Conservation (phyloP, 2,888 invertebrate species). For the Trypoxylon attenuatum region DNA sequence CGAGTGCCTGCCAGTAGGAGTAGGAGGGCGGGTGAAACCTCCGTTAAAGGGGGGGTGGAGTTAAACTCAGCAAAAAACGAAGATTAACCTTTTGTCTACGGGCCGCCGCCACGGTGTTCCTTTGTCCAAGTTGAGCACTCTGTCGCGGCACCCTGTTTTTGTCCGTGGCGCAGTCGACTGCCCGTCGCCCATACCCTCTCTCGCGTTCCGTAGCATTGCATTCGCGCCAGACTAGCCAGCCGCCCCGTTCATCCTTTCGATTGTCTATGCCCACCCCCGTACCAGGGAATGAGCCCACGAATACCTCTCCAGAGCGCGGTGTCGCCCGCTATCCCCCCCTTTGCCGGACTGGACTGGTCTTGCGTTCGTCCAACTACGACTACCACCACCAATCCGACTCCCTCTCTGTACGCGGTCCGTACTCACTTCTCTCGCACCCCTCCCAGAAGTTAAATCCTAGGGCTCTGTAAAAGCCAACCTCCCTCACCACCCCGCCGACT, state of each 20-base stretch:
- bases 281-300: conserved; percentile 18
- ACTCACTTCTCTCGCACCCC: conserved; percentile 6
- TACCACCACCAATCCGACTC: neutral
- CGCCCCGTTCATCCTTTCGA: conserved; percentile 42
- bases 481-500: conserved; percentile 5
- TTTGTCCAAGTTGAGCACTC: conserved; percentile 70
- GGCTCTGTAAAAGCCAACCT: conserved; percentile 42
- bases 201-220: conserved; percentile 4
- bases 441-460: conserved; percentile 63
- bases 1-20: neutral
- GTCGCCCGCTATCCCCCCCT: conserved; percentile 15
- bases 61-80: conserved; percentile 65
- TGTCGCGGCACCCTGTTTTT: conserved; percentile 72
- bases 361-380: conserved; percentile 19
- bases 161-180: conserved; percentile 47
- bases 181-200: conserved; percentile 11
- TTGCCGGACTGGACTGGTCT: conserved; percentile 20
- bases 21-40: conserved; percentile 7
- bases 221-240: conserved; percentile 27
- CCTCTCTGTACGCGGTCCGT: neutral
- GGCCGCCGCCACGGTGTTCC: conserved; percentile 62
- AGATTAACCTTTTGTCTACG: conserved; percentile 73
- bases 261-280: conserved; percentile 7
- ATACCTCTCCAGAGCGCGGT: conserved; percentile 24
- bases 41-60: conserved; percentile 40